Evolutionary conservation across 2,797 vertebrate genomes (phyloP).

Genomic region (Tragopan temminckii): DNA sequence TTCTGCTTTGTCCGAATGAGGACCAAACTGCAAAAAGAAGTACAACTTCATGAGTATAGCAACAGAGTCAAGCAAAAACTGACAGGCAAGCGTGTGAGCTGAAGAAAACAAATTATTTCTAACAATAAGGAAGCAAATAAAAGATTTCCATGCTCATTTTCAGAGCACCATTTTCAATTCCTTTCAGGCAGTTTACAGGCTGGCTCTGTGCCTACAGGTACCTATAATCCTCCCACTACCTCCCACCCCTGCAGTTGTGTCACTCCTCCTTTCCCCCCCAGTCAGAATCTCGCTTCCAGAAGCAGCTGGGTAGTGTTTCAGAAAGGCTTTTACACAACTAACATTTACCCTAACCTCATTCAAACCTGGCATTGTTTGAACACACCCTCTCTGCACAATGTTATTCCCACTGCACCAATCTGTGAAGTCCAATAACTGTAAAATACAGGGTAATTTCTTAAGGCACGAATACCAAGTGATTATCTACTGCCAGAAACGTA

Average conservation of each 20-base stretch:
- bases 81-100: accelerated
- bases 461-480: not conserved
- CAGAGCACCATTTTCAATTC: not conserved
- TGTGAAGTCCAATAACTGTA: not conserved
- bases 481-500: not conserved
- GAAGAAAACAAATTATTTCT: not conserved
- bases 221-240: not conserved
- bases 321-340: not conserved
- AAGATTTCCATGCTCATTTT: not conserved
- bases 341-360: not conserved
- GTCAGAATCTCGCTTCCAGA: not conserved
- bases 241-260: not conserved
- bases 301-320: not conserved
- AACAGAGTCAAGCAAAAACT: not conserved
- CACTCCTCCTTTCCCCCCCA: not conserved
- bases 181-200: not conserved
- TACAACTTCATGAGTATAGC: not conserved
- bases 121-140: not conserved
- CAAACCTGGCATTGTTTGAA: not conserved
- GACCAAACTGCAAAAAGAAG: constrained; percentile 79
- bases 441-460: not conserved
- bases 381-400: not conserved
- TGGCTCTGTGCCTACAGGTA: not conserved
- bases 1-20: constrained; percentile 79
- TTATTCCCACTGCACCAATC: not conserved